Conservation (phyloP, 2,888 invertebrate genomes). For the Sturmia bella region DNA sequence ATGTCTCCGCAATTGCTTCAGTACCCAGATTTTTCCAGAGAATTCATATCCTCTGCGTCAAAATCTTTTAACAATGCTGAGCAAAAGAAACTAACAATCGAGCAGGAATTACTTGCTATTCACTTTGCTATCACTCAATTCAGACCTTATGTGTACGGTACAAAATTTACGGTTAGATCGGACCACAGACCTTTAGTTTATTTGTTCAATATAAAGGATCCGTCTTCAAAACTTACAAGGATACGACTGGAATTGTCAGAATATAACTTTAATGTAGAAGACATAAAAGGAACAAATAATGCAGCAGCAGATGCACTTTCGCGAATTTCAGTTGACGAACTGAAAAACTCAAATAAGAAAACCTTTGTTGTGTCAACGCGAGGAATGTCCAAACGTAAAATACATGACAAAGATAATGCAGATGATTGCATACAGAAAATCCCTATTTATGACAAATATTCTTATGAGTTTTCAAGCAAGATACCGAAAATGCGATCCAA, state of each 20-base stretch:
- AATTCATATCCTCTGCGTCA: neutral
- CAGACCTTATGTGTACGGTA: slow-evolving; percentile 20
- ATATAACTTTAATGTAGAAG: slow-evolving; percentile 70
- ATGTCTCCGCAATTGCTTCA: neutral
- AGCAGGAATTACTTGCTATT: neutral
- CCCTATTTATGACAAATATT: no score
- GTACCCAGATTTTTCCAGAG: neutral
- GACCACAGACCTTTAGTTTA: slow-evolving; percentile 72
- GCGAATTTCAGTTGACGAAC: slow-evolving; percentile 54
- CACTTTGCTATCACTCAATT: neutral
- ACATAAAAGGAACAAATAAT: slow-evolving; percentile 70
- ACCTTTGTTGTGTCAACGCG: no score
- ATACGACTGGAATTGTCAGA: slow-evolving; percentile 72
- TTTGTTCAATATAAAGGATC: slow-evolving; percentile 71
- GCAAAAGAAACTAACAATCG: neutral
- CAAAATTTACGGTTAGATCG: slow-evolving; percentile 67
- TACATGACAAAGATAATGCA: no score
- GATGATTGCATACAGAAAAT: no score
- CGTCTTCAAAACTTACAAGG: slow-evolving; percentile 72
- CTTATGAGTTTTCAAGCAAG: no score
- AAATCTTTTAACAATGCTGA: neutral
- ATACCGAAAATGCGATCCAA: no score
- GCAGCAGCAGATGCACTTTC: slow-evolving; percentile 63
- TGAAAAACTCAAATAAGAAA: neutral
- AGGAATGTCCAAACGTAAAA: no score